A percentile compares a stretch with the other conserved stretches of the same genome.
Evolutionary conservation across 2,113 vertebrate genomes (phyloP).

Genomic region (Gobius niger): DNA sequence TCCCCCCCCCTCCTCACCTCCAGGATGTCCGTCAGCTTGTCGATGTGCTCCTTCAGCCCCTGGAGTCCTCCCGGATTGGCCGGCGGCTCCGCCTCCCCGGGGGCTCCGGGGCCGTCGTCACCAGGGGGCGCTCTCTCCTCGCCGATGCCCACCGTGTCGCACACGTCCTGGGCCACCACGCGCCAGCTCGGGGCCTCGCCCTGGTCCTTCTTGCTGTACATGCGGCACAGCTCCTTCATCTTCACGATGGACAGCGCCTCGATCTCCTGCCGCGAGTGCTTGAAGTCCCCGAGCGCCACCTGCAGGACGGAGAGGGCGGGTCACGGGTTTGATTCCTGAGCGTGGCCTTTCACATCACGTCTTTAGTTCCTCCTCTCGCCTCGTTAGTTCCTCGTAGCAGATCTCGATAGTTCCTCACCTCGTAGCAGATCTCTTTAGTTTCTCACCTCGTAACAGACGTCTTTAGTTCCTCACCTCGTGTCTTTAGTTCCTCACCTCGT

Average conservation of each 20-base stretch:
- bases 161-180: conserved; percentile 85
- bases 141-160: conserved; percentile 86
- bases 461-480: too few species aligned
- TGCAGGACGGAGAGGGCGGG: conserved; percentile 10
- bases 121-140: conserved; percentile 69
- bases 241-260: conserved; percentile 87
- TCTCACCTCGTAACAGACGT: too few species aligned
- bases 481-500: too few species aligned
- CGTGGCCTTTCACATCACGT: too few species aligned
- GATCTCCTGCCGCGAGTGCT: conserved; percentile 84
- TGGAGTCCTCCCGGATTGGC: conserved; percentile 71
- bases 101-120: conserved; percentile 39
- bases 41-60: conserved; percentile 86
- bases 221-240: conserved; percentile 87
- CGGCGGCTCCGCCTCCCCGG: conserved; percentile 40
- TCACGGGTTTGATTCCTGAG: too few species aligned
- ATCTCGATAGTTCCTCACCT: conserved; percentile 49
- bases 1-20: conserved; percentile 54
- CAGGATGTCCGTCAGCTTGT: conserved; percentile 86
- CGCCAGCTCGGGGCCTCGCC: conserved; percentile 81
- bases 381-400: background rate
- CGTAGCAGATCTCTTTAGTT: conserved; percentile 87
- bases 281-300: conserved; percentile 87
- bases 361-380: too few species aligned
- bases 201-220: conserved; percentile 80